Evolutionary conservation across 2,797 vertebrate genomes (phyloP), one percentile per base, ranked within the genome.

Genomic region (Sebastes oblongus): DNA sequence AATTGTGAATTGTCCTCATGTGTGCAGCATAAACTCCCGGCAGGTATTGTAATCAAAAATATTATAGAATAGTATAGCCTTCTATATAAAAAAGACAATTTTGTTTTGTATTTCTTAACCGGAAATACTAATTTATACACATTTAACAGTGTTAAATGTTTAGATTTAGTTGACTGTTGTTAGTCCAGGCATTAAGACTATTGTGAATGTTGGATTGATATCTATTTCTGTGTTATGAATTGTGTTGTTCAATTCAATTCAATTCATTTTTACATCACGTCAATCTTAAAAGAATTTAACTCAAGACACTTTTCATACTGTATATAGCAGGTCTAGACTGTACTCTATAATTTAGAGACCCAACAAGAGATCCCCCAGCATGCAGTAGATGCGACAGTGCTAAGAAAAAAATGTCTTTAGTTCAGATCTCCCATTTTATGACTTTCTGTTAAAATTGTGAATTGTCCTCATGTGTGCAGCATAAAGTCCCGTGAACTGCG

Each of bases 401-500:
- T 14, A 39, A 13, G 4, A 14, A 36, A 36, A 39, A 39, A 39
- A 39, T 39, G 12, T 39, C 12, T 39, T 39, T 4, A 11, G 8
- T 30, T 18, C 24, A 29, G 3, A 4, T 20, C 24, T 27, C 3
- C 18, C 3, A 1, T 20, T 20, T 8, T 5, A 22, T 27, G 22
- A 27, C 2, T 64, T 24, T 25, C 3, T 27, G 6, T 24, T 3
- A 24, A 69, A 27, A 39, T 6, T 18, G 11, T 66, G 18, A 30
- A 4, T 16, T 61, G 2, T 46, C 14, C 1, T 36, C 12, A 36
- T 75, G 1, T 80, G 52, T 77, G 59, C 77, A 89, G 92, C n/a
- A 58, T 93, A 16, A 22, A 85, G 29, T 25, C 78, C 3, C 91
- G 91, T 30, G 90, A 90, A n/a, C 72, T 93, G 52, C 90, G 83